Conservation (phyloP, 1,140 invertebrate genomes). For the Andricus grossulariae region DNA sequence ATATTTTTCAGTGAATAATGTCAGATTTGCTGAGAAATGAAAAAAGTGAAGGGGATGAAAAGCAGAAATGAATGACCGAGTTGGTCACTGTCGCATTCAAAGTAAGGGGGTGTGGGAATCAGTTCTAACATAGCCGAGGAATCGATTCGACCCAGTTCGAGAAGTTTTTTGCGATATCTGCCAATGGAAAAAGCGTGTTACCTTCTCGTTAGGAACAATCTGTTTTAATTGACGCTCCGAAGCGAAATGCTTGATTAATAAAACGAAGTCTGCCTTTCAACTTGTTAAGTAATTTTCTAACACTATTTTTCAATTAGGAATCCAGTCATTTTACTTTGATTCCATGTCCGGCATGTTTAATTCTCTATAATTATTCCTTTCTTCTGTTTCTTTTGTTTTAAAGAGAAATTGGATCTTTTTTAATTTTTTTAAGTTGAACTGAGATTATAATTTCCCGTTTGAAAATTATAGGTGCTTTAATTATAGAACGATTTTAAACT, state of each 20-base stretch:
- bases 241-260: background rate
- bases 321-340: too few species aligned
- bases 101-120: background rate
- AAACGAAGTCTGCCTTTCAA: background rate
- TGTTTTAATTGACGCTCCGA: background rate
- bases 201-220: background rate
- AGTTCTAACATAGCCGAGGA: background rate
- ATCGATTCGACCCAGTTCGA: background rate
- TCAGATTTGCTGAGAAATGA: background rate
- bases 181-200: conserved; percentile 3
- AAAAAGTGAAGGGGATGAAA: background rate
- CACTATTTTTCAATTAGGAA: too few species aligned
- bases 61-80: background rate
- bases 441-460: too few species aligned
- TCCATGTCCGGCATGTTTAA: too few species aligned
- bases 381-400: too few species aligned
- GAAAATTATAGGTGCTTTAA: too few species aligned
- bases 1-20: background rate
- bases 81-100: background rate
- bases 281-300: background rate
- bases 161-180: background rate
- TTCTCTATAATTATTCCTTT: too few species aligned
- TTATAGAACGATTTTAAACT: too few species aligned
- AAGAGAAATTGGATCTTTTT: too few species aligned
- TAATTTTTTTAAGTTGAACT: too few species aligned